These are phyloP conservation scores for Hanleya hanleyi DNA, from an alignment of 2,888 invertebrate species.

Conservation along the genomic window DNA sequence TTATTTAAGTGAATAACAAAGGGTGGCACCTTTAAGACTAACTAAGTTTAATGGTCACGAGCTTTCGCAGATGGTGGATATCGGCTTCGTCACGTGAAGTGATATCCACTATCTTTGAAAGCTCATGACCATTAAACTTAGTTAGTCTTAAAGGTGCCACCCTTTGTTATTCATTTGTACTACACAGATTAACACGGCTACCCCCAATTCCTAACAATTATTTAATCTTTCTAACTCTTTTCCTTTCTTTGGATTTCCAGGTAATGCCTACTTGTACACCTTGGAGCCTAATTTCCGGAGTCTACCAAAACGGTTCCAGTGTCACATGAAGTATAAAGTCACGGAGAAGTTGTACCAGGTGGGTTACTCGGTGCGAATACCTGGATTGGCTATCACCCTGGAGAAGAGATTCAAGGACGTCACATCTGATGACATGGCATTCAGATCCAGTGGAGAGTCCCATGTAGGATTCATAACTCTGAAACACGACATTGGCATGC, in stretches of 20 bases:
- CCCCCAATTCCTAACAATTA: too few species aligned
- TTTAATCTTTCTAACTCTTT: not conserved
- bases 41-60: too few species aligned
- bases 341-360: slow-evolving; percentile 65
- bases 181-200: too few species aligned
- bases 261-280: slow-evolving; percentile 63
- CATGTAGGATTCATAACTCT: slow-evolving; percentile 51
- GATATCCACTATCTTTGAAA: too few species aligned
- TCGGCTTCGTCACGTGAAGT: too few species aligned
- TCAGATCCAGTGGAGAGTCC: slow-evolving; percentile 35
- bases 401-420: not conserved
- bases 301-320: slow-evolving; percentile 56
- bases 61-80: too few species aligned
- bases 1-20: too few species aligned
- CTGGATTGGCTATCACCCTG: slow-evolving; percentile 32
- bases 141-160: too few species aligned
- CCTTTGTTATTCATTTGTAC: too few species aligned
- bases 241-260: slow-evolving; percentile 42
- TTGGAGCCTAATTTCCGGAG: slow-evolving; percentile 61
- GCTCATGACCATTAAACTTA: too few species aligned
- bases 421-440: slow-evolving; percentile 24
- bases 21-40: too few species aligned
- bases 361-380: slow-evolving; percentile 58
- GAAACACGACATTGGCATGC: slow-evolving; percentile 46
- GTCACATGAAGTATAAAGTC: slow-evolving; percentile 61